Evolutionary conservation across 2,113 vertebrate species (phyloP), one percentile per base, ranked within the genome.

Genomic region (Meles meles): DNA sequence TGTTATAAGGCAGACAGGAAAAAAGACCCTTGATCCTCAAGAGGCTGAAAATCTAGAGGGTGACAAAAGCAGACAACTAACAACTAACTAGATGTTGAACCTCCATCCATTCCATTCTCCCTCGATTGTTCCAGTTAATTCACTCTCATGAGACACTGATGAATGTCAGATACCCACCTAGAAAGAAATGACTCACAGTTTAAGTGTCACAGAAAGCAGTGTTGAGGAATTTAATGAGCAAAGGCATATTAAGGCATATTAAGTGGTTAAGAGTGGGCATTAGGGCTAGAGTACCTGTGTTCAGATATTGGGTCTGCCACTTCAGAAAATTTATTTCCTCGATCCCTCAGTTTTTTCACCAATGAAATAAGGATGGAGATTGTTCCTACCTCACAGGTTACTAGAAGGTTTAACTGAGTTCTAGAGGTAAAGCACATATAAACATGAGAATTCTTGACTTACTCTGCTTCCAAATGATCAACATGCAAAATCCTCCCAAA

Each of bases 111-210:
- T 84, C 57, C 10, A 25, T 65, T 93, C 63, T 76, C 81, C 18
- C 37, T 55, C 72, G 77, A 82, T 20, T 57, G 34, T 87, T 27
- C 14, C 63, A 82, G 57, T 37, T 89, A 42, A 95, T 76, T 69
- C 61, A 52, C 47, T 80, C 65, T 82, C 55, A 47, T 21, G 34
- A 61, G 42, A 47, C 76, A 94, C 39, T n/a, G 25, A 61, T 81
- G 37, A 84, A 79, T 25, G 63, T 74, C 14, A 29, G 39, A 72
- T 55, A 42, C 52, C 31, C 21, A 63, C 31, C 55, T 52, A 63
- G 59, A 85, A 90, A 93, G 65, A 96, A 83, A 49, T n/a, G 42
- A 92, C 61, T 96, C 69, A 39, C 23, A 79, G 85, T 55, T 37
- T 31, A 96, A 55, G 23, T 27, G 21, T 47, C 39, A 59, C 49